Percentiles rank a stretch among this genome's conserved stretches.
Conservation (phyloP, 2,113 vertebrate species). For the Oreocharis arfaki region DNA sequence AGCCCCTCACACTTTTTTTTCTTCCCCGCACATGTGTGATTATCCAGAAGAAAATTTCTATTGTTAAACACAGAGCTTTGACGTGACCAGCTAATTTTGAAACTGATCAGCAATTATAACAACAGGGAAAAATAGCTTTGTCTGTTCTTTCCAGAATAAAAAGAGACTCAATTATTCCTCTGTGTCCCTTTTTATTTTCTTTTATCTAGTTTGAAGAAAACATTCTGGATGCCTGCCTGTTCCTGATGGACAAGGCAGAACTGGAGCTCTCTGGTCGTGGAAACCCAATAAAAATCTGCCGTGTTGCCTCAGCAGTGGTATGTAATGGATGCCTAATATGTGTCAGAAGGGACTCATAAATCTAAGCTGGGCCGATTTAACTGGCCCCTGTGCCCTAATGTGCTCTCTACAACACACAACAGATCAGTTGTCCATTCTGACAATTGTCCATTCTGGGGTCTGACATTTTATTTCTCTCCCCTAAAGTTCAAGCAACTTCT, state of each 20-base stretch:
- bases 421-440: neutral
- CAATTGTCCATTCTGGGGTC: neutral
- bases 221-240: constrained; percentile 89
- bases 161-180: neutral
- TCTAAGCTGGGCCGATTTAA: neutral
- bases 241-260: constrained; percentile 86
- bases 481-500: neutral
- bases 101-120: neutral
- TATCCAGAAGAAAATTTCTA: neutral
- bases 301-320: constrained; percentile 92
- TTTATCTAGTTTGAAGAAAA: constrained; percentile 85
- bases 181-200: neutral
- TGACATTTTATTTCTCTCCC: neutral
- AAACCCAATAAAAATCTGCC: constrained; percentile 88
- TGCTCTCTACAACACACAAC: neutral
- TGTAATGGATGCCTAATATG: neutral
- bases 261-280: constrained; percentile 89
- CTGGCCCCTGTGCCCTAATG: neutral
- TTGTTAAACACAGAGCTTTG: neutral
- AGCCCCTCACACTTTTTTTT: neutral
- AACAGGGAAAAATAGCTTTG: neutral
- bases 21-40: neutral
- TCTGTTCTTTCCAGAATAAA: neutral
- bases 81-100: neutral
- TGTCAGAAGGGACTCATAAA: neutral